Base-by-base conservation (phyloP, 2,888 invertebrate genomes). In the Deilephila porcellus region DNA sequence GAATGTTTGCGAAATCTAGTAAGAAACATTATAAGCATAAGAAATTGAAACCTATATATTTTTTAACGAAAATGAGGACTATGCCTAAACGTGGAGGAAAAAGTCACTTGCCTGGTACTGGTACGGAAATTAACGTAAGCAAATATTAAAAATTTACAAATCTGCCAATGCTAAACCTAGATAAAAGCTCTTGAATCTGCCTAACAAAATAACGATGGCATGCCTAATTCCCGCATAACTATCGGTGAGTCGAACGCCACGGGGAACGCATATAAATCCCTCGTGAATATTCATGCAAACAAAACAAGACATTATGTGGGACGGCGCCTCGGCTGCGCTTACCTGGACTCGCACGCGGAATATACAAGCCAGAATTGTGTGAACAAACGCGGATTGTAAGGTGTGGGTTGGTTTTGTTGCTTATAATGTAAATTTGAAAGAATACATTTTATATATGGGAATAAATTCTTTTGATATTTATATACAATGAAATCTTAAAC, bases 211-310 rank as follows among this genome's bases (percentile, higher is more conserved):
- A 45, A 67, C 67, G 25, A 45, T 45, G 56, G 25, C 45, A 52
- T 25, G 45, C 67, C 52, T 67, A 67, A 67, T 67, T 52, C 64
- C n/a, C 17, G 17, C 67, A 67, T 56, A 56, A 56, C 67, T 45
- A 67, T 60, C 29, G 25, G 56, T n/a, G 25, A 67, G 67, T 52
- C 67, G 67, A 52, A 71, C 45, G 60, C 60, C 45, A 60, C 71
- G 60, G 45, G 60, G 37, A 20, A 37, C 71, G 73, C 67, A 60
- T 67, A 73, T 78, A 75, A 76, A 75, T 71, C 73, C 62, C 32
- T 25, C 19, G 71, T 78, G 76, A 76, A 78, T 78, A 78, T 78
- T 74, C 75, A 78, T 75, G 64, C 5, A 60, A 73, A 70, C 72
- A 73, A 75, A 77, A 75, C 75, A 75, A 75, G 73, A 76, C 73